Evolutionary conservation across 2,113 vertebrate species (phyloP).

Genomic region (Eidolon helvum): DNA sequence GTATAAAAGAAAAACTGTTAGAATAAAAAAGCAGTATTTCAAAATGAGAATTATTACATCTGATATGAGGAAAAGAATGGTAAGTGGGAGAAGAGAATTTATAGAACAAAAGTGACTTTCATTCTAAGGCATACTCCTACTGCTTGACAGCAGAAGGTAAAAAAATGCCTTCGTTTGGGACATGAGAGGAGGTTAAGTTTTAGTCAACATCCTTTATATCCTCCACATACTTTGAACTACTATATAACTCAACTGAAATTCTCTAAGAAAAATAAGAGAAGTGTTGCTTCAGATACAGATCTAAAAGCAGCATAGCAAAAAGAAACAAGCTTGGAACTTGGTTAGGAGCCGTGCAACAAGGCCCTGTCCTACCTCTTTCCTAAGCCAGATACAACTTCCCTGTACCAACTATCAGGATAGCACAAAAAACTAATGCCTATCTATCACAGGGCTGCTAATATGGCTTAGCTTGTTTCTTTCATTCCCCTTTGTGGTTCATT

Average conservation of each 20-base stretch:
- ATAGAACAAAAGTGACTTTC: not conserved
- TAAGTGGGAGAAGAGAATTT: not conserved
- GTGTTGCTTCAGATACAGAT: not conserved
- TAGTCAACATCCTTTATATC: not conserved
- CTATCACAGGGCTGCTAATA: not conserved
- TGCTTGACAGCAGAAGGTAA: not conserved
- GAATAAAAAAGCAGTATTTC: not conserved
- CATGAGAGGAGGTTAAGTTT: not conserved
- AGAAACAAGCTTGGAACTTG: not conserved
- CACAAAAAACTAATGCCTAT: not conserved
- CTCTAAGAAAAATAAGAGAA: not conserved
- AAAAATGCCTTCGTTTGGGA: not conserved
- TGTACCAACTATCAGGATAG: not conserved
- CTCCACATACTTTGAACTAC: not conserved
- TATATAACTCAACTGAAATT: not conserved
- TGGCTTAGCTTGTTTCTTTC: not conserved
- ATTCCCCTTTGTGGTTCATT: not conserved
- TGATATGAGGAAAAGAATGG: not conserved
- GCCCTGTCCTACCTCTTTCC: not conserved
- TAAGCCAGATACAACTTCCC: not conserved
- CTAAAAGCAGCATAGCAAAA: not conserved
- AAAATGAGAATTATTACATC: not conserved
- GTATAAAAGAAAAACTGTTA: not conserved
- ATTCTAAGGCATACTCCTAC: not conserved
- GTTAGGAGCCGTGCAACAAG: not conserved